phyloP scores from a whole-genome alignment of 2,797 vertebrate species.

The Oreochromis grahami region DNA sequence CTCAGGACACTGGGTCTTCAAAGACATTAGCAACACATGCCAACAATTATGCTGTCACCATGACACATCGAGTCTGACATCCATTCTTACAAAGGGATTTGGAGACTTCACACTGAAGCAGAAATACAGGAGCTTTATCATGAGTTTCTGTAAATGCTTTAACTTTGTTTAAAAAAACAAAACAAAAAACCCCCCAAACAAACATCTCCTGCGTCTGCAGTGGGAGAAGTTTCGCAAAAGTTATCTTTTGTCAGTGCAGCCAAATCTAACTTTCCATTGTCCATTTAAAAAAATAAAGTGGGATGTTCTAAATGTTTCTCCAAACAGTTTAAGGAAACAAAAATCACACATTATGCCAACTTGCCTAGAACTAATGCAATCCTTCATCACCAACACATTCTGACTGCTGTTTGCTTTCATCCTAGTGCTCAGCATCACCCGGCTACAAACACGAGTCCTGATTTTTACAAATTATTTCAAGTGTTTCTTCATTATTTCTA shows the following conservation, averaged over 20 bases:
- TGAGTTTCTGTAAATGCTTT: neutral
- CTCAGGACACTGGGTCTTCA: neutral
- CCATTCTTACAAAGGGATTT: neutral
- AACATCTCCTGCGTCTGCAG: rapidly evolving
- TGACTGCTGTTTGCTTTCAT: neutral
- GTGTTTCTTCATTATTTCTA: neutral
- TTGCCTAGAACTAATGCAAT: neutral
- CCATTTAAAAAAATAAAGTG: neutral
- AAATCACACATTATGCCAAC: neutral
- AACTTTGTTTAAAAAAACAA: neutral
- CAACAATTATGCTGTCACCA: neutral
- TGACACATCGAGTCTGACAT: neutral
- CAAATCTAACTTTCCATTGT: neutral
- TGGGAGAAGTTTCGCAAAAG: neutral
- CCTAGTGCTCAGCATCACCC: neutral
- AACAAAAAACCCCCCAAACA: too few species aligned
- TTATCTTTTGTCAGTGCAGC: neutral
- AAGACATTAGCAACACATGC: neutral
- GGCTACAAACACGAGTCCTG: neutral
- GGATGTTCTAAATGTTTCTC: neutral
- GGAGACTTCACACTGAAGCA: neutral
- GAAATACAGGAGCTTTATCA: neutral
- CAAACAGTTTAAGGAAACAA: neutral
- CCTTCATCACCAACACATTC: neutral
- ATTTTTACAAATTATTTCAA: neutral